These are phyloP conservation scores for Phalangium opilio DNA, from an alignment of 2,888 invertebrate genomes.

Conservation along the genomic window DNA sequence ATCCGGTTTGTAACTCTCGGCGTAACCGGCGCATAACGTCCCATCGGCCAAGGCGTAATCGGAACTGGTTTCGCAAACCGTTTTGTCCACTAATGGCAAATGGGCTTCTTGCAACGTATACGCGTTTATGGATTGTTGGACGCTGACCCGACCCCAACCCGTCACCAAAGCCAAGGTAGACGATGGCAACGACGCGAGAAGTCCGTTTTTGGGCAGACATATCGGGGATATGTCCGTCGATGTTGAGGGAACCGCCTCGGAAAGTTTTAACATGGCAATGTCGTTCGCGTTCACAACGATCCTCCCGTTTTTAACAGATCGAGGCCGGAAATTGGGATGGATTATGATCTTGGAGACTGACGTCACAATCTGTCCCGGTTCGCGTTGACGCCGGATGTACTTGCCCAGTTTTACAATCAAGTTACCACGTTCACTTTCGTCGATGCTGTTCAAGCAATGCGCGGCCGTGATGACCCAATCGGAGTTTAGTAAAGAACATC, in stretches of 20 bases:
- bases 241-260: conserved; percentile 6
- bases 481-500: conserved; percentile 17
- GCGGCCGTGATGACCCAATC: conserved; percentile 22
- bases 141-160: conserved; percentile 20
- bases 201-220: conserved; percentile 14
- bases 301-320: not conserved
- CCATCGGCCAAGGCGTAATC: conserved; percentile 16
- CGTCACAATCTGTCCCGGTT: conserved; percentile 14
- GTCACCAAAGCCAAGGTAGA: conserved; percentile 16
- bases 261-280: conserved; percentile 18
- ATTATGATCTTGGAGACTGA: conserved; percentile 5
- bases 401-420: conserved; percentile 20
- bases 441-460: conserved; percentile 16
- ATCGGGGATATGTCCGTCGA: conserved; percentile 14
- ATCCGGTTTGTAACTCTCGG: conserved; percentile 18
- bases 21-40: conserved; percentile 22
- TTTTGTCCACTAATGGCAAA: conserved; percentile 17
- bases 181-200: conserved; percentile 6
- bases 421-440: conserved; percentile 4
- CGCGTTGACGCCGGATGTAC: conserved; percentile 13
- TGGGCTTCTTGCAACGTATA: conserved; percentile 17
- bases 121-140: conserved; percentile 14
- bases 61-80: conserved; percentile 15
- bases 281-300: conserved; percentile 18
- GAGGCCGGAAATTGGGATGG: conserved; percentile 11